Evolutionary conservation across 2,888 invertebrate genomes (phyloP).

Genomic region (Graphium colonna): DNA sequence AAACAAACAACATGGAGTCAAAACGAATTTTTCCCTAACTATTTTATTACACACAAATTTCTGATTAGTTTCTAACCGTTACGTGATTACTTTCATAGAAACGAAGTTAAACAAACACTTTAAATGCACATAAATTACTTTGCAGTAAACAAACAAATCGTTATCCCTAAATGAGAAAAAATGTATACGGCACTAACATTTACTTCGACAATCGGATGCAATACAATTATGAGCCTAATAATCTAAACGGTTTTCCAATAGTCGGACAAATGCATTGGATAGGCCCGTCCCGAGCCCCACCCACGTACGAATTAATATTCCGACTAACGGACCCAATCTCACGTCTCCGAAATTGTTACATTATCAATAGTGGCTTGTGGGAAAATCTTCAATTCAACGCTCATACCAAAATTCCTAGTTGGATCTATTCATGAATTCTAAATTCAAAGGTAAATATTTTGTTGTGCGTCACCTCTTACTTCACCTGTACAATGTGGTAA

Average conservation of each 20-base stretch:
- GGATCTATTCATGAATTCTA: background rate
- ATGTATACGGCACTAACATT: background rate
- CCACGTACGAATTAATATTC: conserved; percentile 53
- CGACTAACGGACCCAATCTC: conserved; percentile 55
- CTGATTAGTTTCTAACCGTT: background rate
- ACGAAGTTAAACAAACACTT: background rate
- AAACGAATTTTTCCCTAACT: background rate
- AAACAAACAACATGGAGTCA: background rate
- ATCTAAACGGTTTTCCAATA: conserved; percentile 3
- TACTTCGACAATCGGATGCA: background rate
- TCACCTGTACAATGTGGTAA: background rate
- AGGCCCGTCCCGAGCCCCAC: conserved; percentile 37
- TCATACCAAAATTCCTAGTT: conserved; percentile 2
- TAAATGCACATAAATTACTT: conserved; percentile 10
- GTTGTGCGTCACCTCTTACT: background rate
- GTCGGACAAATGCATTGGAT: conserved; percentile 10
- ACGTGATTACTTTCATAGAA: background rate
- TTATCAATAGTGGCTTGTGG: conserved; percentile 48
- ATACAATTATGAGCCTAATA: conserved; percentile 10
- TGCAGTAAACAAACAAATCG: conserved; percentile 11
- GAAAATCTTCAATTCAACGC: conserved; percentile 38
- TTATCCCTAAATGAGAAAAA: conserved; percentile 11
- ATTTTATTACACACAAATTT: background rate
- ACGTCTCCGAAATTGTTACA: conserved; percentile 45
- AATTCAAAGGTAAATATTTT: background rate